Base-by-base conservation (phyloP, 23 tunicate species). In the Trididemnum miniatum region DNA sequence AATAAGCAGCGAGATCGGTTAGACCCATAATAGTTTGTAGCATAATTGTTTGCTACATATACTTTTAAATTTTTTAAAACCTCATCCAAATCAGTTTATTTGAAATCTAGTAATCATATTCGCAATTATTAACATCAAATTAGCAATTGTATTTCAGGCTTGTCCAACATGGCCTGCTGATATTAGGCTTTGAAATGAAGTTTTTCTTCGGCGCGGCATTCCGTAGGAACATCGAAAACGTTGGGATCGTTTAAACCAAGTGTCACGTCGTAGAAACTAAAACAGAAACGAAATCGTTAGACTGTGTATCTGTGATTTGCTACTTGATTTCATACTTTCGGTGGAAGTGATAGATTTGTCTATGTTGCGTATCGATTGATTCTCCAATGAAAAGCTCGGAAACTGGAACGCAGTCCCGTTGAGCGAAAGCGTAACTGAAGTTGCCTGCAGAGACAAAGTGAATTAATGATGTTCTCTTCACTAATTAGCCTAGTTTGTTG, bases 201-300 rank as follows among this genome's bases (percentile, higher is more conserved):
- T 22, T 62, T 22, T 3, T 62, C n/a, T n/a, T n/a, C n/a, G n/a
- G n/a, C n/a, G n/a, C n/a, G 67, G 59, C 87, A 83, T 39, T 73
- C 87, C 31, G 60, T 26, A 5, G 87, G 87, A 35, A 74, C 62
- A 37, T 73, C 73, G 81, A 83, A 83, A 4, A 83, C 57, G 62
- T 74, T 74, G 31, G 73, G 81, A 36, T 74, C 81, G 62, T 24
- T 30, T 12, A 83, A 3, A 1, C 87, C 87, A 25, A 73, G 23
- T n/a, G 73, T 74, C 12, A 83, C 73, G 81, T 83, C 81, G 59
- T 44, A 59, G 31, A 25, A 83, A 30, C 87, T 83, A 32, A 9
- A 57, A 74, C 5, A 62, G 5, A 62, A 3, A 62, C 67, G n/a
- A 62, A 12, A 44, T 44, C 15, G 54, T 44, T 44, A 15, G 54